phyloP scores from a whole-genome alignment of 2,797 vertebrate genomes.

The Mastacembelus armatus region DNA sequence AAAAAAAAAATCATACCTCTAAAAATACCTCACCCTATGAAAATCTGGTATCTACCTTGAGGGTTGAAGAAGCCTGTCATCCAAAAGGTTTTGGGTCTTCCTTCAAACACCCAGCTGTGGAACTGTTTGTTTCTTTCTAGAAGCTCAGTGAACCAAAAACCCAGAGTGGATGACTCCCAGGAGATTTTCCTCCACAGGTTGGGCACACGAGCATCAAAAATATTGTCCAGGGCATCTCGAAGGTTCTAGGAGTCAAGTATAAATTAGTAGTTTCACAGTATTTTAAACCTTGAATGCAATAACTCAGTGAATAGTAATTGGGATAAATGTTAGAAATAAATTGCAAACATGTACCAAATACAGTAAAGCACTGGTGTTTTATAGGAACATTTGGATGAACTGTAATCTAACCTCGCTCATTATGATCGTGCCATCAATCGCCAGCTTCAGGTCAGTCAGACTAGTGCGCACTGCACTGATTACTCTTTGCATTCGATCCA shows the following conservation, averaged over 20 bases:
- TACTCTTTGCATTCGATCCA: constrained; percentile 89
- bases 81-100: constrained; percentile 88
- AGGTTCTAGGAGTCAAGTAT: constrained; percentile 70
- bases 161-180: constrained; percentile 90
- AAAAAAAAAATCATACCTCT: too few relatives aligned
- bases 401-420: constrained; percentile 81
- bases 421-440: constrained; percentile 89
- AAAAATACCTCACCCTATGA: not conserved
- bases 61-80: constrained; percentile 93
- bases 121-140: constrained; percentile 89
- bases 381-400: not conserved
- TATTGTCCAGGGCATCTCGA: constrained; percentile 87
- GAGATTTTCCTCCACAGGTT: constrained; percentile 87
- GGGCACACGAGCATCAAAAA: constrained; percentile 89
- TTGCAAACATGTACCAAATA: too few relatives aligned
- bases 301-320: too few relatives aligned
- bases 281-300: not conserved
- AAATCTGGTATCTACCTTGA: constrained; percentile 78
- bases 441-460: constrained; percentile 86
- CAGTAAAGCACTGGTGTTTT: not conserved
- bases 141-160: constrained; percentile 92
- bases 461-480: constrained; percentile 82
- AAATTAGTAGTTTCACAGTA: not conserved
- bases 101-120: constrained; percentile 85
- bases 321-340: too few relatives aligned